These are phyloP conservation scores for Scaptodrosophila latifasciaeformis DNA, from an alignment of 2,888 invertebrate species.

Conservation along the genomic window DNA sequence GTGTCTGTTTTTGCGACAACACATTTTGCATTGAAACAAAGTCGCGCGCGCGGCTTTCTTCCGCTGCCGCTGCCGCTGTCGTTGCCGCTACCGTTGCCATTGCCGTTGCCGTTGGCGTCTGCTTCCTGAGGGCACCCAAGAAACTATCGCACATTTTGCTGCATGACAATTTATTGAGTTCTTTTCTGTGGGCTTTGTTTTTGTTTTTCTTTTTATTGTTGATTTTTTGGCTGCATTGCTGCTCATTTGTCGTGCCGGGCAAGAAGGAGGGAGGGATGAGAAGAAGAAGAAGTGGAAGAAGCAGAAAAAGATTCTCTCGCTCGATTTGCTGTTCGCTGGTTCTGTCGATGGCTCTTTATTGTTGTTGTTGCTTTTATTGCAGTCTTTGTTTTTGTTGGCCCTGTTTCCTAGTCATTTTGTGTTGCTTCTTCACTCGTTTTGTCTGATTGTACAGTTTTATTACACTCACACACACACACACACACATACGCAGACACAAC, in stretches of 20 bases:
- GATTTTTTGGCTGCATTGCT: slow-evolving; percentile 4
- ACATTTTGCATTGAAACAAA: slow-evolving; percentile 48
- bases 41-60: slow-evolving; percentile 35
- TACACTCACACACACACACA: slow-evolving; percentile 38
- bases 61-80: slow-evolving; percentile 4
- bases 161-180: slow-evolving; percentile 70
- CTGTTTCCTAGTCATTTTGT: slow-evolving; percentile 34
- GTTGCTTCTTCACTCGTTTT: slow-evolving; percentile 12
- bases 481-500: too few species aligned
- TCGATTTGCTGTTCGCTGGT: not conserved
- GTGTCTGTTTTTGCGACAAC: slow-evolving; percentile 28
- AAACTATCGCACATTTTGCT: slow-evolving; percentile 56
- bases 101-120: slow-evolving; percentile 13
- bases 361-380: not conserved
- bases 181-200: slow-evolving; percentile 34
- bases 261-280: not conserved
- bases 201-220: too few species aligned
- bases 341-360: not conserved
- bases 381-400: slow-evolving; percentile 3
- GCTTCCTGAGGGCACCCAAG: slow-evolving; percentile 20
- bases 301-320: too few species aligned
- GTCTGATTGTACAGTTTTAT: slow-evolving; percentile 62
- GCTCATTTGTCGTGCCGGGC: slow-evolving; percentile 37
- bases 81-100: not conserved
- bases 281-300: too few species aligned